Conservation (phyloP, 2,797 vertebrate genomes). For the Pangasius macronema region DNA sequence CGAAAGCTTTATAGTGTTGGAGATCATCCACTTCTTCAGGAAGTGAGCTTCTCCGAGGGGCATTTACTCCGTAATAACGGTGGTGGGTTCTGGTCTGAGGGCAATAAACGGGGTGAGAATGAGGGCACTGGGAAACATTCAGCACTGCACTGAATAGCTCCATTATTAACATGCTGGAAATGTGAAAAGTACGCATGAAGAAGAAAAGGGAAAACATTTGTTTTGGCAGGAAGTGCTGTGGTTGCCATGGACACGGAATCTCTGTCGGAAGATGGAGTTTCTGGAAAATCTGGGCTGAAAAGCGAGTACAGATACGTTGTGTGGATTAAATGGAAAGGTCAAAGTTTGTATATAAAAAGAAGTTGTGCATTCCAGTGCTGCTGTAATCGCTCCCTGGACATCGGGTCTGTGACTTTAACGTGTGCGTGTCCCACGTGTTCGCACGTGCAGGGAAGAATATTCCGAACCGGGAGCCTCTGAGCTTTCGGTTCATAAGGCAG, state of each 20-base stretch:
- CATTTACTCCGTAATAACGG: background rate
- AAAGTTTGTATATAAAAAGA: background rate
- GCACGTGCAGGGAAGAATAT: background rate
- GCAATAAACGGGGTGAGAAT: constrained; percentile 1
- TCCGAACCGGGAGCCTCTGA: background rate
- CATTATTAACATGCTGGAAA: constrained; percentile 21
- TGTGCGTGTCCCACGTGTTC: background rate
- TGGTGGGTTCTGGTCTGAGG: background rate
- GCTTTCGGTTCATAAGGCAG: background rate
- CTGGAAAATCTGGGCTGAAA: background rate
- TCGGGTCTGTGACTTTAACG: background rate
- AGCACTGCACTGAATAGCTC: background rate
- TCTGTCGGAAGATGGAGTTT: constrained; percentile 8
- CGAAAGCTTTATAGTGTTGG: background rate
- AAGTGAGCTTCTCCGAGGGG: background rate
- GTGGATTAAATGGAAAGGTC: background rate
- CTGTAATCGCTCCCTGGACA: background rate
- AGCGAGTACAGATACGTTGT: no score
- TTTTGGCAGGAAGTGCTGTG: constrained; percentile 41
- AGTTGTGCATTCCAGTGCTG: background rate
- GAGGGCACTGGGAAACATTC: constrained; percentile 1
- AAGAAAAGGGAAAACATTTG: constrained; percentile 15
- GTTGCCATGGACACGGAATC: constrained; percentile 23
- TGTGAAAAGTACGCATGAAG: constrained; percentile 14
- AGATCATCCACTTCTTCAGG: background rate